A percentile compares a stretch with the other conserved stretches of the same genome.
Conservation (phyloP, 2,113 vertebrate species). For the Oryctolagus cuniculus region DNA sequence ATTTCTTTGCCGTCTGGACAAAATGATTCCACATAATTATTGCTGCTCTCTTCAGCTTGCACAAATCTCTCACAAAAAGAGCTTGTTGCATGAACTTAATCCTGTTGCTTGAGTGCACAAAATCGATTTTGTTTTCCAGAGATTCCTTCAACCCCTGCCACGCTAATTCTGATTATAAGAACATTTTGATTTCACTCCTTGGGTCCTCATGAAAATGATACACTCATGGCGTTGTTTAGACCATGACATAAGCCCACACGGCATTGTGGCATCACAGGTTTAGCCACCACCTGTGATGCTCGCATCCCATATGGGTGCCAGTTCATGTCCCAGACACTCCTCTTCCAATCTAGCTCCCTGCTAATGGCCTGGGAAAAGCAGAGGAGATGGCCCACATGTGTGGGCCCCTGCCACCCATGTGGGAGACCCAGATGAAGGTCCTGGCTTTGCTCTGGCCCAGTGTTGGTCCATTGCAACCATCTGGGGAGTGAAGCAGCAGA, state of each 20-base stretch:
- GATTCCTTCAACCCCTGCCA: background rate
- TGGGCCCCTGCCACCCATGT: too few relatives aligned
- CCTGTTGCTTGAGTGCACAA: background rate
- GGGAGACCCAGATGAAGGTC: too few relatives aligned
- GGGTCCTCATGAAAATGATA: background rate
- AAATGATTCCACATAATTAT: constrained; percentile 79
- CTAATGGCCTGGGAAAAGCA: too few relatives aligned
- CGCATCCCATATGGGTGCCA: too few relatives aligned
- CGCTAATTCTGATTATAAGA: constrained; percentile 10
- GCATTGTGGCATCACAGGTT: too few relatives aligned
- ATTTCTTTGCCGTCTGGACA: constrained; percentile 74
- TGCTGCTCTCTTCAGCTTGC: constrained; percentile 66
- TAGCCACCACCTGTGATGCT: too few relatives aligned
- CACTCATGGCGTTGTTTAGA: constrained; percentile 65
- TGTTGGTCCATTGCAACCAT: too few relatives aligned
- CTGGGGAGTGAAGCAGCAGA: too few relatives aligned
- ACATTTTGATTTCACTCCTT: background rate
- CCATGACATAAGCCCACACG: background rate
- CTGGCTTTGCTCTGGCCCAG: too few relatives aligned
- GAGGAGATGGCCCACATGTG: too few relatives aligned
- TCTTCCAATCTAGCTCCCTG: too few relatives aligned
- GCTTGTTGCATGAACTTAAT: constrained; percentile 73
- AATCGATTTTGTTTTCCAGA: constrained; percentile 59
- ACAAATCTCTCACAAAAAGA: constrained; percentile 80
- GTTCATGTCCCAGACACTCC: too few relatives aligned